Evolutionary conservation across 2,113 vertebrate genomes (phyloP).

Genomic region (Callithrix jacchus): DNA sequence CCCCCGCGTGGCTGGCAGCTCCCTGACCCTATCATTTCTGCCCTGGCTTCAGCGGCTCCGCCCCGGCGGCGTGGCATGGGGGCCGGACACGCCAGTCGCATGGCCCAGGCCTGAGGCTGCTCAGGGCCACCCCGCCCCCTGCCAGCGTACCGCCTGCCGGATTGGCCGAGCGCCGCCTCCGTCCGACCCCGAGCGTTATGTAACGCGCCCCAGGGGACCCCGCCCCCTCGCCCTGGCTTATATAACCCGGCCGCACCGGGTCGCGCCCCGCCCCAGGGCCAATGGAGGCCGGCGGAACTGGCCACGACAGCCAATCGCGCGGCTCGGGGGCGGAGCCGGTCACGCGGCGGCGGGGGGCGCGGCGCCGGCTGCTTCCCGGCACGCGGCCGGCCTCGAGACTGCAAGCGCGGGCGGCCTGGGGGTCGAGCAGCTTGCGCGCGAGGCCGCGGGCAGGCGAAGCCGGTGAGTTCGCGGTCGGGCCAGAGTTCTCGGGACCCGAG

Average conservation of each 20-base stretch:
- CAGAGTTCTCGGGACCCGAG: too few relatives aligned
- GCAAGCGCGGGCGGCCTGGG: neutral
- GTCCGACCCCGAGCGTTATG: conserved; percentile 60
- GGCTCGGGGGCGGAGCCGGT: neutral
- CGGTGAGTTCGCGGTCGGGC: neutral
- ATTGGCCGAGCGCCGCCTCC: neutral
- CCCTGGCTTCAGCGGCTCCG: too few relatives aligned
- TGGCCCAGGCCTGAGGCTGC: accelerated
- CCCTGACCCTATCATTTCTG: neutral
- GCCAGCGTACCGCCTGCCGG: neutral
- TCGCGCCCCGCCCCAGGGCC: conserved; percentile 58
- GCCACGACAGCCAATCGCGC: neutral
- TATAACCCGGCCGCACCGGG: neutral
- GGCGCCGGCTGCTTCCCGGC: neutral
- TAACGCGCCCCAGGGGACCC: conserved; percentile 75
- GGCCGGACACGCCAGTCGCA: accelerated
- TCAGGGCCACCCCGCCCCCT: neutral
- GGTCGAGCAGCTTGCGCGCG: neutral
- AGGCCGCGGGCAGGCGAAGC: neutral
- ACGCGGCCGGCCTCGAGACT: conserved; percentile 52
- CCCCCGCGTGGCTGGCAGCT: neutral
- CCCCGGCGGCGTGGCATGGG: neutral
- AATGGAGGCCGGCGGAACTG: accelerated
- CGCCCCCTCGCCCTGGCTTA: neutral
- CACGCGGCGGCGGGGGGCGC: conserved; percentile 23